phyloP scores from a whole-genome alignment of 2,888 invertebrate species.

The Itoplectis maculator region DNA sequence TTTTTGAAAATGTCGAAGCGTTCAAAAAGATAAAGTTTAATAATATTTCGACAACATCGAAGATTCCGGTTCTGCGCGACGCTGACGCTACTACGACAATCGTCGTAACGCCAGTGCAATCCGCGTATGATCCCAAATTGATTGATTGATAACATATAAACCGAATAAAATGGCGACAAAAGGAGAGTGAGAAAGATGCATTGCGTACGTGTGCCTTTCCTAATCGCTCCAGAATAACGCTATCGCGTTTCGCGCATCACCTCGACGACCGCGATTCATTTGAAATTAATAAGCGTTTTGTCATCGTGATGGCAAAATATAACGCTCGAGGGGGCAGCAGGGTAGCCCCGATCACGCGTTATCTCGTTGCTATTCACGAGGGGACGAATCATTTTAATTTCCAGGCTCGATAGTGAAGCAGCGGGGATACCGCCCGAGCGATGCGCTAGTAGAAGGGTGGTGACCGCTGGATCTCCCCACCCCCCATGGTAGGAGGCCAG shows the following conservation, averaged over 20 bases:
- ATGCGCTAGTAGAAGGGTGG: conserved; percentile 22
- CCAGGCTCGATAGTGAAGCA: conserved; percentile 22
- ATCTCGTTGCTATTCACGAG: conserved; percentile 39
- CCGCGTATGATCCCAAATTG: background rate
- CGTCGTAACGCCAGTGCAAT: background rate
- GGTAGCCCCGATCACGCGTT: background rate
- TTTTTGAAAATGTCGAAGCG: too few species aligned
- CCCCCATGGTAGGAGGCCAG: background rate
- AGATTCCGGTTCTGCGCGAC: too few species aligned
- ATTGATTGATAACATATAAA: conserved; percentile 10
- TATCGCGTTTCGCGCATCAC: background rate
- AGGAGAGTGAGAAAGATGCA: background rate
- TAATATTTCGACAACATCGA: too few species aligned
- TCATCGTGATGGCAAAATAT: conserved; percentile 18
- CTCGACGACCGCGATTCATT: conserved; percentile 26
- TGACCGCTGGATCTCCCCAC: background rate
- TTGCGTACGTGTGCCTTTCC: background rate
- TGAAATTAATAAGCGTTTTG: conserved; percentile 38
- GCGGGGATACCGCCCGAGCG: conserved; percentile 8
- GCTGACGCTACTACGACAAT: conserved; percentile 10
- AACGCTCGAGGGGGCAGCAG: background rate
- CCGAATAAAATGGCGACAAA: conserved; percentile 9
- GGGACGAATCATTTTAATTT: conserved; percentile 57
- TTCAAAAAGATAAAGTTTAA: too few species aligned
- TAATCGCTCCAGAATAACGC: conserved; percentile 23